A percentile compares a stretch with the other conserved stretches of the same genome.
Conservation (phyloP, 2,888 invertebrate genomes). For the Alsophila aescularia region DNA sequence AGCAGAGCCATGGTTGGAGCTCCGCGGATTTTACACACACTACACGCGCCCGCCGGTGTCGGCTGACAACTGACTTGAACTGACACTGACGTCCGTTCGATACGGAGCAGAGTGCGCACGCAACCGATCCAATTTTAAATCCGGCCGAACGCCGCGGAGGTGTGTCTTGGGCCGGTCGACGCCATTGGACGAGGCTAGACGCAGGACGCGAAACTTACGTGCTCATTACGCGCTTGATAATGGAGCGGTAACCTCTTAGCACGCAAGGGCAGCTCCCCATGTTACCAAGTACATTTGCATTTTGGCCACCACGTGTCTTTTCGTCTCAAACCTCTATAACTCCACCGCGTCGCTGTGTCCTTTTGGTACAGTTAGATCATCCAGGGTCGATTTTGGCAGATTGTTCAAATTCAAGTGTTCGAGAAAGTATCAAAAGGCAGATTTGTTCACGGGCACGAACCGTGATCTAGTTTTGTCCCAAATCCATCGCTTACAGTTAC, state of each 20-base stretch:
- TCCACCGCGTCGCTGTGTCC: not conserved
- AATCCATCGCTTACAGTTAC: not conserved
- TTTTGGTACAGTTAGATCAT: no score
- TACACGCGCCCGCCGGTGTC: slow-evolving; percentile 67
- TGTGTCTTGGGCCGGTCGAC: slow-evolving; percentile 64
- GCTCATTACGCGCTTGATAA: slow-evolving; percentile 32
- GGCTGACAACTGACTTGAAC: slow-evolving; percentile 60
- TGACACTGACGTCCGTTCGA: slow-evolving; percentile 74
- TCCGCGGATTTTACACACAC: slow-evolving; percentile 58
- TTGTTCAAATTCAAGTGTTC: no score
- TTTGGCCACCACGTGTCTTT: slow-evolving; percentile 23
- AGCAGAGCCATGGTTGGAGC: slow-evolving; percentile 76
- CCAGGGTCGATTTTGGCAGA: no score
- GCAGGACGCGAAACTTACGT: slow-evolving; percentile 33
- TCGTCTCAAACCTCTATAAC: not conserved
- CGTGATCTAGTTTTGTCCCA: no score
- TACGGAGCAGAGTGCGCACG: slow-evolving; percentile 76
- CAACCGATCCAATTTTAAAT: slow-evolving; percentile 78
- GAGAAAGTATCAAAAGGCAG: no score
- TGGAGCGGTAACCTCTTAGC: slow-evolving; percentile 35
- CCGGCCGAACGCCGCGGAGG: slow-evolving; percentile 62
- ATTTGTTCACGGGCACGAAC: no score
- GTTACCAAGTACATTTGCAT: slow-evolving; percentile 19
- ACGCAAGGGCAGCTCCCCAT: slow-evolving; percentile 34
- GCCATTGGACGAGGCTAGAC: slow-evolving; percentile 61